A percentile compares a stretch with the other conserved stretches of the same genome.
Evolutionary conservation across 1,140 invertebrate species (phyloP).

Genomic region (Xylocopa sonorina): DNA sequence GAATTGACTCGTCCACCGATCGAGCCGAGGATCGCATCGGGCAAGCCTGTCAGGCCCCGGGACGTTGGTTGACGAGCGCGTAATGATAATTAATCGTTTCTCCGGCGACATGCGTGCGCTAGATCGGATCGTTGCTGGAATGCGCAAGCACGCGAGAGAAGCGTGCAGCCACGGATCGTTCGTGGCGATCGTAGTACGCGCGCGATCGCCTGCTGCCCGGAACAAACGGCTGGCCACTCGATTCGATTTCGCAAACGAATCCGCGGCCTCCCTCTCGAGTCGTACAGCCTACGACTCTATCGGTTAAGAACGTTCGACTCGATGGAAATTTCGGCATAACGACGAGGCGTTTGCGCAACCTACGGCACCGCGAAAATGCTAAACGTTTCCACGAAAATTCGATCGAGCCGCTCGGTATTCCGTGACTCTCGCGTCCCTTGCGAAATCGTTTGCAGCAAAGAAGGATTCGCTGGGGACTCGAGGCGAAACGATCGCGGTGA

Average conservation of each 20-base stretch:
- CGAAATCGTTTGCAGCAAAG: conserved; percentile 2
- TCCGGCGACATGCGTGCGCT: neutral
- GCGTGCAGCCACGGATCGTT: neutral
- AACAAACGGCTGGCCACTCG: neutral
- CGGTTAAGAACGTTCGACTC: neutral
- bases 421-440: conserved; percentile 12
- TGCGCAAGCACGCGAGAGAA: neutral
- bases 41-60: conserved; percentile 23
- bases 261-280: no score
- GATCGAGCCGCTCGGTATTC: conserved; percentile 19
- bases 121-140: conserved; percentile 36
- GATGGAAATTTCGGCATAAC: conserved; percentile 30
- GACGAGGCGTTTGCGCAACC: conserved; percentile 15
- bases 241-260: conserved; percentile 17
- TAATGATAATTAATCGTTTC: conserved; percentile 37
- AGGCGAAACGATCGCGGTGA: neutral
- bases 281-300: conserved; percentile 10
- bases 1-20: conserved; percentile 12
- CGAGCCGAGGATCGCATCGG: conserved; percentile 10
- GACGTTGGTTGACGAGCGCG: conserved; percentile 40
- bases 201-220: neutral
- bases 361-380: conserved; percentile 34
- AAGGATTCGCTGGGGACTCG: conserved; percentile 2
- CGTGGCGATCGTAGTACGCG: no score
- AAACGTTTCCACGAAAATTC: conserved; percentile 52